Conservation (phyloP, 2,888 invertebrate species). For the Melipona beecheii region DNA sequence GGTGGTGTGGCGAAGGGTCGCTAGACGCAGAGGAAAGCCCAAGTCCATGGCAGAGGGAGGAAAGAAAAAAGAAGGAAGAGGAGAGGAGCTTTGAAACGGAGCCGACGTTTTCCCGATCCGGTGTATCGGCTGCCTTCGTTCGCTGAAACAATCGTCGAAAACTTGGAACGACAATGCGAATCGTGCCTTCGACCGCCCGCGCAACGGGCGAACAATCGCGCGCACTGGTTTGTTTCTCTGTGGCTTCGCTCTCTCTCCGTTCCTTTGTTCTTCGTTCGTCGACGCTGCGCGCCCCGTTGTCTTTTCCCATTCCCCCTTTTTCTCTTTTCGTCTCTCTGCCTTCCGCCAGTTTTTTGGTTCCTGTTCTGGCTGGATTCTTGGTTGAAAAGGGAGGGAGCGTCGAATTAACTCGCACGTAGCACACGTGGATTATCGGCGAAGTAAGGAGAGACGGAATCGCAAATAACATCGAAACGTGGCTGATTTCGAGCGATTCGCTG, state of each 20-base stretch:
- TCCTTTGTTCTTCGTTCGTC: conserved; percentile 7
- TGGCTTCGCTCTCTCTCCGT: neutral
- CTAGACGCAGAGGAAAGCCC: neutral
- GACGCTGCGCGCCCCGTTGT: neutral
- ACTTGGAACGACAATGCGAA: conserved; percentile 59
- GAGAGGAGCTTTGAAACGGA: conserved; percentile 47
- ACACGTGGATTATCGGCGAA: neutral
- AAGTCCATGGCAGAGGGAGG: neutral
- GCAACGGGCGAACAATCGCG: conserved; percentile 48
- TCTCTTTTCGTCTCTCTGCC: neutral
- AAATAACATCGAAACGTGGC: neutral
- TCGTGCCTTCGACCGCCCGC: conserved; percentile 32
- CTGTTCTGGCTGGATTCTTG: neutral
- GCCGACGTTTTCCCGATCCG: conserved; percentile 53
- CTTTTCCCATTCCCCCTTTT: neutral
- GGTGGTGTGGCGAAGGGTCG: neutral
- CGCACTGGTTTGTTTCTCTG: conserved; percentile 28
- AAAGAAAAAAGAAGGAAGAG: neutral
- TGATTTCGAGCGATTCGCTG: neutral
- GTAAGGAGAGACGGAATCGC: neutral
- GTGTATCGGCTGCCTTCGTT: conserved; percentile 56
- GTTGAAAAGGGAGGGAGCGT: neutral
- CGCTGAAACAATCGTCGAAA: conserved; percentile 58
- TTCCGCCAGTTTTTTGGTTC: neutral
- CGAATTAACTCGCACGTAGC: conserved; percentile 21